Evolutionary conservation across 2,797 vertebrate genomes (phyloP), one percentile per base, ranked within the genome.

Genomic region (Rallus crepitans): DNA sequence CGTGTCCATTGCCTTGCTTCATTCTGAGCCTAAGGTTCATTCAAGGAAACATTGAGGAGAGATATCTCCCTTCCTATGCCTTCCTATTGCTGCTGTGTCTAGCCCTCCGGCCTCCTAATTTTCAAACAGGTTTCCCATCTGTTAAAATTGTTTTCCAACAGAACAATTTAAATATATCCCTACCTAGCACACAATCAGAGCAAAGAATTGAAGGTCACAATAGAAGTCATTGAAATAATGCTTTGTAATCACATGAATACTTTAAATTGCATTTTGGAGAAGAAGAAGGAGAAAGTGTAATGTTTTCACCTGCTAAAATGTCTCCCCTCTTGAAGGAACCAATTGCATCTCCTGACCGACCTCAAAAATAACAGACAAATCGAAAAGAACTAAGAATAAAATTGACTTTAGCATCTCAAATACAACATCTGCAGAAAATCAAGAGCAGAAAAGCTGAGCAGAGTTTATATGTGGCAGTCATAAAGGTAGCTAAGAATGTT

Each of bases 341-440:
- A 37, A 68, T 77, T 73, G 25, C n/a, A 75, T 87, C 39, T 80
- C 28, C 25, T 79, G 17, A 79, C 27, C 39, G 48, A 33, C 25
- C 66, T 95, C 72, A 78, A 77, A 91, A 96, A 56, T 79, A 93
- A 33, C 53, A 52, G 81, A 81, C 27, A 88, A 92, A 7, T 86
- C 96, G 82, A 94, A 83, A 48, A 91, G 70, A 95, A 89, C 21
- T 28, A 84, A 87, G 70, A 93, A 91, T 73, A 76, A 95, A 95
- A 87, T 13, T 45, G 24, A 52, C 20, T 82, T 93, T 66, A 82
- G 6, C 28, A 69, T 82, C 40, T 89, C 48, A 56, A 19, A 52
- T 31, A 14, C 42, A 91, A 83, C 70, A 82, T 83, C 57, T 90
- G 68, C 70, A 88, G 70, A 57, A 90, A 81, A 90, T 68, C 40